Conservation (phyloP, 2,113 vertebrate species). For the Pedionomus torquatus region DNA sequence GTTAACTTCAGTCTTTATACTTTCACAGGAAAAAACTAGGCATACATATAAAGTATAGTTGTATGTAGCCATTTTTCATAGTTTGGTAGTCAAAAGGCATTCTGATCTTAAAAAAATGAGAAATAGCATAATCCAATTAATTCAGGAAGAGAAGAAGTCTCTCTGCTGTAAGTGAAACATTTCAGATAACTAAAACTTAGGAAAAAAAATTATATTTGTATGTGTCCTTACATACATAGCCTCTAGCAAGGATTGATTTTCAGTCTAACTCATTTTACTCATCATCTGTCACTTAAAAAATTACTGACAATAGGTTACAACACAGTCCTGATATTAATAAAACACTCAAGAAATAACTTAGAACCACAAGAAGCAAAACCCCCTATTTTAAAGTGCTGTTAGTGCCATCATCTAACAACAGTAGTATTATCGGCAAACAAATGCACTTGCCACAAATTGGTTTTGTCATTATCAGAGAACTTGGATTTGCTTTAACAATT, state of each 20-base stretch:
- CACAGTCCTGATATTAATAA: not conserved
- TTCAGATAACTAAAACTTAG: not conserved
- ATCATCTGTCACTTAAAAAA: not conserved
- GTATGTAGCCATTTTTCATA: not conserved
- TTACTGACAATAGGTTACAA: not conserved
- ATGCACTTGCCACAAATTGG: not conserved
- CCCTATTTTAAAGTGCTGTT: not conserved
- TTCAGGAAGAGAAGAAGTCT: not conserved
- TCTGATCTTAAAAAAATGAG: not conserved
- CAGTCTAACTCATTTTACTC: not conserved
- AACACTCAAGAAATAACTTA: not conserved
- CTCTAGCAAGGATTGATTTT: not conserved
- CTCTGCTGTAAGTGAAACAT: not conserved
- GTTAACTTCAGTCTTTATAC: slow-evolving; percentile 1
- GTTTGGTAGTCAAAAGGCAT: not conserved
- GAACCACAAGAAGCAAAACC: not conserved
- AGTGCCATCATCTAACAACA: not conserved
- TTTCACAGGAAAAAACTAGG: not conserved
- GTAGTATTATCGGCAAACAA: not conserved
- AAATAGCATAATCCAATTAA: not conserved
- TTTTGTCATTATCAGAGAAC: not conserved
- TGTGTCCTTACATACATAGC: not conserved
- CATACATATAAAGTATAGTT: fast-evolving
- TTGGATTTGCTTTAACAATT: not conserved
- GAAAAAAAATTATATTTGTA: not conserved